Base-by-base conservation (phyloP, 2,888 invertebrate genomes). In the Drosophila anomalata region DNA sequence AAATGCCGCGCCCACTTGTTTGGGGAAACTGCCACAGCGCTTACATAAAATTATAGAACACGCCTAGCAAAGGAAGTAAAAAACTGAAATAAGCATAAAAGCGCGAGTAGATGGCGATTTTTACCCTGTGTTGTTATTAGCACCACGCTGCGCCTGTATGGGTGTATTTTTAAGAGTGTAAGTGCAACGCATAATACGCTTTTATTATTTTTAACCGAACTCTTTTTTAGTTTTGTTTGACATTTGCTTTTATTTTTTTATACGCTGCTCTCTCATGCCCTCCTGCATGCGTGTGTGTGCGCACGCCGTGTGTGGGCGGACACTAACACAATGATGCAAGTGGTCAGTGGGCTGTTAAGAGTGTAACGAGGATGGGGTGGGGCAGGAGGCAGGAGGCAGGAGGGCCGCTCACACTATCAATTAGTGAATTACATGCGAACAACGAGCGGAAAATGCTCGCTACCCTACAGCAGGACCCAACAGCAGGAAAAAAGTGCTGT, bases 341-440 rank as follows among this genome's bases (percentile, higher is more conserved):
- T 76, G 76, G 62, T 67, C 53, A 82, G 68, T 61, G 57, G 67
- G 31, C 46, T 36, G 36, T 14, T n/a, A n/a, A 36, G 36, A 7
- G n/a, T n/a, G 6, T 33, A 12, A 8, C 9, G 29, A 9, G 33
- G 33, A 12, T 9, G 12, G 9, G 33, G 33, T 9, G 12, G 9
- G 31, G 52, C 8, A 14, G 14, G 14, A 14, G 14, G 14, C 14
- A 14, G 14, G 0, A 14, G 8, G 68, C 69, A 52, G 61, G 75
- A 53, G 54, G 67, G 68, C 39, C 14, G 76, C 84, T 83, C 88
- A 88, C 87, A 84, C 84, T 86, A 88, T 88, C 87, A 84, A 87
- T 84, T 84, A 87, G 80, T 73, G 56, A 83, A 88, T 88, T 86
- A 87, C 81, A 88, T 70, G 87, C 77, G 75, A 79, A 75, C 77